Conservation (phyloP, 2,113 vertebrate species). For the Nanger granti region DNA sequence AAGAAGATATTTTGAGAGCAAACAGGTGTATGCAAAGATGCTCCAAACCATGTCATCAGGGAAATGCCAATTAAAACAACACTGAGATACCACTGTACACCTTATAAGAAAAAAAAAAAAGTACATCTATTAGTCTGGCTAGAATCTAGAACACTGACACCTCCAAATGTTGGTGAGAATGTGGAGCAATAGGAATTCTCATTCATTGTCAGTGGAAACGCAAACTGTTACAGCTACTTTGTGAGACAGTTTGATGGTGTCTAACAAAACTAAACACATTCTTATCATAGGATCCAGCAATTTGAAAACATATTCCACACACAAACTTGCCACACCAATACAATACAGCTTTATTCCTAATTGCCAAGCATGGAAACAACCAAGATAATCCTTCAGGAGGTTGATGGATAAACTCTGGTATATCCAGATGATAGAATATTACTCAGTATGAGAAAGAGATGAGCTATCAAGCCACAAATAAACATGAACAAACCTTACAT, state of each 20-base stretch:
- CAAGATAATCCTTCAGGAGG: neutral
- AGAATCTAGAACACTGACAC: neutral
- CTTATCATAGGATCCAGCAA: neutral
- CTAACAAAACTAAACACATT: neutral
- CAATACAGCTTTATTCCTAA: neutral
- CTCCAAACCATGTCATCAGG: neutral
- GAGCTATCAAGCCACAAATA: neutral
- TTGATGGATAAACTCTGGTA: neutral
- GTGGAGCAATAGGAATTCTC: neutral
- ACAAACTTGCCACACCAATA: neutral
- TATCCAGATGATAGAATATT: neutral
- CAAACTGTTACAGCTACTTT: neutral
- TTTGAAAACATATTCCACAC: neutral
- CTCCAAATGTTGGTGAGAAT: neutral
- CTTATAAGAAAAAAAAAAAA: neutral
- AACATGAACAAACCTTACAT: neutral
- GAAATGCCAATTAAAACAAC: neutral
- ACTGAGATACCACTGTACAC: neutral
- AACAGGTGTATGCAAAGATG: neutral
- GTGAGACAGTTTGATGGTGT: neutral
- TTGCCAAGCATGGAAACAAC: neutral
- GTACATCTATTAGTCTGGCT: neutral
- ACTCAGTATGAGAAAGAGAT: neutral
- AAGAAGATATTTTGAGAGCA: neutral
- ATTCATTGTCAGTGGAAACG: neutral